Base-by-base conservation (phyloP, 2,888 invertebrate genomes). In the Asteroscopus sphinx region DNA sequence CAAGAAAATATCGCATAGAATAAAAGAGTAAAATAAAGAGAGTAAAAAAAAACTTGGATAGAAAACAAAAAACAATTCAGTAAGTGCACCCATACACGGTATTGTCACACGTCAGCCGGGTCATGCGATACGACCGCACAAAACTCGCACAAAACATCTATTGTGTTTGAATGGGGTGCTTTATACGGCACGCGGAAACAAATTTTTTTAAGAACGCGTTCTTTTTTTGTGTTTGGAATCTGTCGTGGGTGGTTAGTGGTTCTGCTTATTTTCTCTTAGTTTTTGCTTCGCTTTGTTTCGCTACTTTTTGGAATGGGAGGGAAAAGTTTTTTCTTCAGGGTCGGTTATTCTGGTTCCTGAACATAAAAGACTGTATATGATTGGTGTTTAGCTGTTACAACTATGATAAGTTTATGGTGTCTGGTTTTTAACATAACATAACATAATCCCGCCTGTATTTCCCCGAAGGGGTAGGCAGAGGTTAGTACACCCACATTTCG, bases 141-240 rank as follows among this genome's bases (percentile, higher is more conserved):
- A 82, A 84, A 87, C 84, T 76, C 58, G 75, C 77, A 89, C 88
- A 87, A 90, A 89, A 88, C 88, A 80, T 76, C 90, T 77, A 92
- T 93, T 93, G 93, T 93, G 76, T 80, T 74, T 90, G 92, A 92
- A 92, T 90, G 87, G 91, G 86, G 89, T 79, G 89, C 86, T 91
- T 89, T 92, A 88, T 86, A 89, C 90, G 89, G 90, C 88, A 85
- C 76, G 83, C 78, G 83, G 85, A 86, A 90, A 88, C 88, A 84
- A 89, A 89, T 91, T 92, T 93, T 92, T 93, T 89, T 87, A 92
- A 90, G 90, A 92, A 91, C 82, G 87, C 84, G 81, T 86, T 86
- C 82, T 78, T 83, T 87, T 67, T 87, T 76, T 85, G 83, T 87
- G 83, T 88, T 81, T 77, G 60, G 72, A 74, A 80, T 67, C 28